Conservation (phyloP, 2,797 vertebrate genomes). For the Aulostomus chinensis region DNA sequence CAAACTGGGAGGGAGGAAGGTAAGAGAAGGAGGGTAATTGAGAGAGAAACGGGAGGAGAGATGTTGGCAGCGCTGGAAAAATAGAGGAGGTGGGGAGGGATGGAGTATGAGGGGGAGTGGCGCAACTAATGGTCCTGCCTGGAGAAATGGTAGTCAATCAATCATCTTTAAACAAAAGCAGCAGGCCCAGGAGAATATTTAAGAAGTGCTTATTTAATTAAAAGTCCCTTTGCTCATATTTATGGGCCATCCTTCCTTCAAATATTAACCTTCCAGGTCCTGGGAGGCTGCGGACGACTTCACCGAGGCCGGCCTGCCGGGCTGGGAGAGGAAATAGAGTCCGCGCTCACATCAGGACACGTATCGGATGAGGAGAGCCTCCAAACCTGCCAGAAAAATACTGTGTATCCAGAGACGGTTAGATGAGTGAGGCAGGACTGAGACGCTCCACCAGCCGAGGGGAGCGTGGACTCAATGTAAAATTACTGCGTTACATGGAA, state of each 20-base stretch:
- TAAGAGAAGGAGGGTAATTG: slow-evolving; percentile 55
- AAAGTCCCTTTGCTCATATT: slow-evolving; percentile 98
- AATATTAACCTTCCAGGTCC: slow-evolving; percentile 93
- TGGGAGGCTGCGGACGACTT: slow-evolving; percentile 72
- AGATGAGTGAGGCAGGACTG: too few relatives aligned
- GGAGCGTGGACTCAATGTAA: too few relatives aligned
- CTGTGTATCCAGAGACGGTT: too few relatives aligned
- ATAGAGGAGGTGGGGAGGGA: slow-evolving; percentile 53
- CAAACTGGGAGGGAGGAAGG: slow-evolving; percentile 11
- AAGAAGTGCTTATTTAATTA: slow-evolving; percentile 99
- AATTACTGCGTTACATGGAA: too few relatives aligned
- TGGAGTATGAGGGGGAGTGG: slow-evolving; percentile 56
- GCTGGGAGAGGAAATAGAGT: not conserved
- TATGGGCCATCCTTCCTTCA: slow-evolving; percentile 93
- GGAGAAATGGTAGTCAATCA: slow-evolving; percentile 88
- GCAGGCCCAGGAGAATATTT: slow-evolving; percentile 93
- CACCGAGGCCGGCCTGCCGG: slow-evolving; percentile 14
- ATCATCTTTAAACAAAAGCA: slow-evolving; percentile 99
- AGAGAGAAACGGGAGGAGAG: slow-evolving; percentile 60
- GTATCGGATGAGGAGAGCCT: too few relatives aligned
- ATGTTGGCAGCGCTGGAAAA: slow-evolving; percentile 65
- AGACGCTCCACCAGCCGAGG: too few relatives aligned
- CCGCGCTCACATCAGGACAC: not conserved
- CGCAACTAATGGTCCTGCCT: slow-evolving; percentile 81
- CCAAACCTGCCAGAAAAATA: too few relatives aligned